phyloP scores from a whole-genome alignment of 2,888 invertebrate genomes.

The Cantharis flavilabris region DNA sequence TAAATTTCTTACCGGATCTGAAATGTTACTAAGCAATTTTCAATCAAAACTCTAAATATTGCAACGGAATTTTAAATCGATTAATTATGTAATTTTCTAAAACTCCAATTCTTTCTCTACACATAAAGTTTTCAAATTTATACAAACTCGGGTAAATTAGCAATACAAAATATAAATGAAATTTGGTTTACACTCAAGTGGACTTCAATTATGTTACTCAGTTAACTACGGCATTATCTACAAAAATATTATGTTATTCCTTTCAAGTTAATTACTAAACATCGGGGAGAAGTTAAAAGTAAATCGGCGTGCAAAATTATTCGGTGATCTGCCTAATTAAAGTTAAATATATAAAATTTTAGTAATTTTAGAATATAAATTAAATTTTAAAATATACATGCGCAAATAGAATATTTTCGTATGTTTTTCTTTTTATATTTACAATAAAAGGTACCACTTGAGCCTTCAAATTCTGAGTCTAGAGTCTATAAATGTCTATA shows the following conservation, averaged over 20 bases:
- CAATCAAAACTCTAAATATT: neutral
- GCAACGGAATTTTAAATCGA: neutral
- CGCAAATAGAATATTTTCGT: too few species aligned
- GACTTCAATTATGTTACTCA: neutral
- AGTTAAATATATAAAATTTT: neutral
- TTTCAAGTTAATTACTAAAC: neutral
- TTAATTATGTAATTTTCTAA: neutral
- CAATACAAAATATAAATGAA: neutral
- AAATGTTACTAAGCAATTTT: neutral
- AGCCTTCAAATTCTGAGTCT: too few species aligned
- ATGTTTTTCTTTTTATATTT: too few species aligned
- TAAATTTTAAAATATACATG: neutral
- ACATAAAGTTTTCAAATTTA: neutral
- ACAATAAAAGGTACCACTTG: too few species aligned
- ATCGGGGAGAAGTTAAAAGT: neutral
- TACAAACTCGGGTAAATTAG: neutral
- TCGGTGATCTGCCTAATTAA: neutral
- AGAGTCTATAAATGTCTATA: too few species aligned
- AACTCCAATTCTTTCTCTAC: neutral
- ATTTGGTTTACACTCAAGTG: neutral
- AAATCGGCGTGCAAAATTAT: neutral
- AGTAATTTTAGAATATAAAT: neutral
- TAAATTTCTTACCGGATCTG: neutral
- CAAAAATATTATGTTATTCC: neutral
- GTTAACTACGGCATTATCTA: too few species aligned